These are phyloP conservation scores for Drosophila helvetica DNA, from an alignment of 2,888 invertebrate genomes.

Conservation along the genomic window DNA sequence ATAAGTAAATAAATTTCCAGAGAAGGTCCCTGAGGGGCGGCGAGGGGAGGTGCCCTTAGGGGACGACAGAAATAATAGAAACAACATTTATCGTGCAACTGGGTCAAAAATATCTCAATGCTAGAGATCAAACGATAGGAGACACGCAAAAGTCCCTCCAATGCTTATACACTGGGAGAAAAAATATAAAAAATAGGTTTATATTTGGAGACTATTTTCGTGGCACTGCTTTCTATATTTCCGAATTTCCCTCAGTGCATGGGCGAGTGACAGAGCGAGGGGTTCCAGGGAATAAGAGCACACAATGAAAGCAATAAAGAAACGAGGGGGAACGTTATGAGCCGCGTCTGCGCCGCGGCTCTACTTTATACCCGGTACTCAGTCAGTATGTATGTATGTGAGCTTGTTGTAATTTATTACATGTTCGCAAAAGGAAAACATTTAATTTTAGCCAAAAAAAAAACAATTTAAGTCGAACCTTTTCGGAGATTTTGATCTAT, in stretches of 20 bases:
- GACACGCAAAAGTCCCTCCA: not conserved
- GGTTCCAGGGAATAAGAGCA: slow-evolving; percentile 24
- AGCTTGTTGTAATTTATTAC: too few relatives aligned
- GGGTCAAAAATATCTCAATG: slow-evolving; percentile 56
- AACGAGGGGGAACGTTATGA: too few relatives aligned
- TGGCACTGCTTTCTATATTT: not conserved
- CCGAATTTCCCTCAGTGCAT: not conserved
- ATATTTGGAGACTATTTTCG: too few relatives aligned
- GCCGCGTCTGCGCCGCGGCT: too few relatives aligned
- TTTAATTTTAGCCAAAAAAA: too few relatives aligned
- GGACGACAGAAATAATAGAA: slow-evolving; percentile 5
- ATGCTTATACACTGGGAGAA: not conserved
- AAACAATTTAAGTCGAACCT: too few relatives aligned
- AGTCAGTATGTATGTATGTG: too few relatives aligned
- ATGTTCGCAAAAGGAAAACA: too few relatives aligned
- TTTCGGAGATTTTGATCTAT: too few relatives aligned
- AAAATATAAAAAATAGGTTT: too few relatives aligned
- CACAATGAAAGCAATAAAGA: slow-evolving; percentile 24
- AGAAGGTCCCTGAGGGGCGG: not conserved
- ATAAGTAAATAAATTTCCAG: slow-evolving; percentile 44
- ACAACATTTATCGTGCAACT: slow-evolving; percentile 37
- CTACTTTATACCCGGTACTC: too few relatives aligned
- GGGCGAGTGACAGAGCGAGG: not conserved
- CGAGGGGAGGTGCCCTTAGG: not conserved
- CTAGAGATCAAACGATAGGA: slow-evolving; percentile 52